These are phyloP conservation scores for Epinephelus awoara DNA, from an alignment of 2,797 vertebrate species.

Conservation along the genomic window DNA sequence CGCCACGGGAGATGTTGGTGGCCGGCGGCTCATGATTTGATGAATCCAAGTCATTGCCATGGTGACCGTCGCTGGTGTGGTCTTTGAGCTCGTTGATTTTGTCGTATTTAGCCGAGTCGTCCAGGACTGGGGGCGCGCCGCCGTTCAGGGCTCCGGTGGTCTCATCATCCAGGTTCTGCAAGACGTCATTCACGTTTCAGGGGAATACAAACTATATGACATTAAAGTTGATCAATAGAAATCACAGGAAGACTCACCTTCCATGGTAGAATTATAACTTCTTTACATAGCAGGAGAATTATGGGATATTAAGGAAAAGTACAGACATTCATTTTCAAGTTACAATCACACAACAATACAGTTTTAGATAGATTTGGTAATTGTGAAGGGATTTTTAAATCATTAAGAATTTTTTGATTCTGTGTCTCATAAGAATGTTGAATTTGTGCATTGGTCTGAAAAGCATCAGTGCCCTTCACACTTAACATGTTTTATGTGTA, in stretches of 20 bases:
- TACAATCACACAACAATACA: neutral
- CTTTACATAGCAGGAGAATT: neutral
- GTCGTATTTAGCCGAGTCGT: conserved; percentile 53
- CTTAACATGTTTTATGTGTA: no score
- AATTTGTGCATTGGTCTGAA: no score
- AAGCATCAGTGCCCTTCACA: no score
- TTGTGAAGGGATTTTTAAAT: no score
- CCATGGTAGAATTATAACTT: neutral
- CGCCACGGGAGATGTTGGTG: conserved; percentile 76
- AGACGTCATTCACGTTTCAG: neutral
- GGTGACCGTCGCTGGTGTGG: conserved; percentile 36
- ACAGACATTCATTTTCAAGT: neutral
- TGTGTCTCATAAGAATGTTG: no score
- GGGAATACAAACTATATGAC: neutral
- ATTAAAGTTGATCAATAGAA: neutral
- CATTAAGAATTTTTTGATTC: no score
- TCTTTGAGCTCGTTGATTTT: conserved; percentile 60
- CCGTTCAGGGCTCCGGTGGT: conserved; percentile 78
- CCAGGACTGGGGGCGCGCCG: conserved; percentile 54
- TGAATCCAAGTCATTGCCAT: conserved; percentile 64
- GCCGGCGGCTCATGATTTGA: conserved; percentile 58
- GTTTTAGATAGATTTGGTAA: neutral
- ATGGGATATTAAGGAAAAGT: neutral
- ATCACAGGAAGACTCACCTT: neutral
- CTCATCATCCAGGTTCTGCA: conserved; percentile 79